Evolutionary conservation across 2,888 invertebrate species (phyloP), one percentile per base, ranked within the genome.

Genomic region (Hirtodrosophila confusa): DNA sequence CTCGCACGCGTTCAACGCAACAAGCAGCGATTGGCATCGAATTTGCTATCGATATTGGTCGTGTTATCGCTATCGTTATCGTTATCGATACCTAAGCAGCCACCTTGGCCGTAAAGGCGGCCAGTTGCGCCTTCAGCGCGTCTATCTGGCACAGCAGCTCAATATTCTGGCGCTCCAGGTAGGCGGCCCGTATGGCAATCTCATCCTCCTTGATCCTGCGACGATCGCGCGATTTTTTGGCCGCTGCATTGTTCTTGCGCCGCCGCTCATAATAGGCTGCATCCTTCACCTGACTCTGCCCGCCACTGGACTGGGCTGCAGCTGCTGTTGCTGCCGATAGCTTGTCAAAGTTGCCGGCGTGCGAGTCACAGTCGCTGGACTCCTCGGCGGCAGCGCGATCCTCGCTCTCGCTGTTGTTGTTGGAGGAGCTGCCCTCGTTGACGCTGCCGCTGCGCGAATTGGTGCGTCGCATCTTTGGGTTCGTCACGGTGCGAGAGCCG

Each of bases 181-280:
- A 96, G 0, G 96, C 95, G 0, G 97, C 97, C 61, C 97, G 93
- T 39, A 98, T 95, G 0, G 98, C 97, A 50, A 98, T 95, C 80
- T 97, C 97, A 76, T 98, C 97, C 90, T 99, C 98, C 83, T 98
- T 96, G 41, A 96, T 94, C 78, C 97, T 93, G 62, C 99, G 93
- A 0, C 97, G 95, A 87, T 99, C 98, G 3, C 99, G 93, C 0
- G 98, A 98, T 78, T 97, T 94, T 91, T 99, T 99, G 0, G 99
- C 99, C 0, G 99, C 98, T 70, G 95, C 96, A 90, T 99, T 99
- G 91, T 99, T 99, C 89, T 97, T 97, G 73, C 96, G 94, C 8
- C 98, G 92, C 57, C 97, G 94, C 82, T 97, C 97, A 92, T 95
- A 95, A 89, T 99, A 99, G 0, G 95, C 94, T 3, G 96, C 95